These are phyloP conservation scores for Auanema sp. DNA, from an alignment of 2,888 invertebrate species.

Conservation along the genomic window DNA sequence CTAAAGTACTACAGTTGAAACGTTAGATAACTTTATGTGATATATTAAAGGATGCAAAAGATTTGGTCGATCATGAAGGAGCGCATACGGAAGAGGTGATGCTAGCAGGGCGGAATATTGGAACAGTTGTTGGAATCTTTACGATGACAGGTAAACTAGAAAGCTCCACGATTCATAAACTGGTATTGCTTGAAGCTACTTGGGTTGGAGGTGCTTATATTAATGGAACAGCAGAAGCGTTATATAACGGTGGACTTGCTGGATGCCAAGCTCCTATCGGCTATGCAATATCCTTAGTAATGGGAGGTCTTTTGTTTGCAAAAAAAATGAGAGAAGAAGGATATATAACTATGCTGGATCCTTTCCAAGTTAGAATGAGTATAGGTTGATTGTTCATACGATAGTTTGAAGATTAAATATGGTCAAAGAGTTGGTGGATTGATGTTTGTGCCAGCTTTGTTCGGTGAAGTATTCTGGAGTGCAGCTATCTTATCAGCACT, in stretches of 20 bases:
- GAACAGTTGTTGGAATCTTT: constrained; percentile 93
- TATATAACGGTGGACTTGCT: constrained; percentile 86
- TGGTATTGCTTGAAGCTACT: constrained; percentile 75
- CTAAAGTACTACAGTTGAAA: constrained; percentile 69
- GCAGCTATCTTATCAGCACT: constrained; percentile 94
- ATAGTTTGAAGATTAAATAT: constrained; percentile 80
- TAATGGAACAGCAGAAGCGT: constrained; percentile 96
- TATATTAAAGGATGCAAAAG: constrained; percentile 28
- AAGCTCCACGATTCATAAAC: not conserved
- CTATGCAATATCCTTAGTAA: constrained; percentile 87
- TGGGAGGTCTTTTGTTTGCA: constrained; percentile 95
- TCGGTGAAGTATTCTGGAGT: constrained; percentile 98
- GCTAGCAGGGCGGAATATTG: constrained; percentile 93
- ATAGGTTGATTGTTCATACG: constrained; percentile 1
- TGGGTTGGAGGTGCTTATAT: constrained; percentile 99
- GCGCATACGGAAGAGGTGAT: constrained; percentile 92
- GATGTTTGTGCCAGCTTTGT: constrained; percentile 90
- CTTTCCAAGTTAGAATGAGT: constrained; percentile 70
- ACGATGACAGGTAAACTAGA: constrained; percentile 90
- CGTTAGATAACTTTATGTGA: not conserved
- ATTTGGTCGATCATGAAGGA: constrained; percentile 41
- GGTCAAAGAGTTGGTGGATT: constrained; percentile 96
- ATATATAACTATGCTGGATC: constrained; percentile 97
- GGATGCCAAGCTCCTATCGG: constrained; percentile 98
- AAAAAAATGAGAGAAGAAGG: constrained; percentile 90